These are phyloP conservation scores for Synaphobranchus kaupii DNA, from an alignment of 2,797 vertebrate genomes.

Conservation along the genomic window DNA sequence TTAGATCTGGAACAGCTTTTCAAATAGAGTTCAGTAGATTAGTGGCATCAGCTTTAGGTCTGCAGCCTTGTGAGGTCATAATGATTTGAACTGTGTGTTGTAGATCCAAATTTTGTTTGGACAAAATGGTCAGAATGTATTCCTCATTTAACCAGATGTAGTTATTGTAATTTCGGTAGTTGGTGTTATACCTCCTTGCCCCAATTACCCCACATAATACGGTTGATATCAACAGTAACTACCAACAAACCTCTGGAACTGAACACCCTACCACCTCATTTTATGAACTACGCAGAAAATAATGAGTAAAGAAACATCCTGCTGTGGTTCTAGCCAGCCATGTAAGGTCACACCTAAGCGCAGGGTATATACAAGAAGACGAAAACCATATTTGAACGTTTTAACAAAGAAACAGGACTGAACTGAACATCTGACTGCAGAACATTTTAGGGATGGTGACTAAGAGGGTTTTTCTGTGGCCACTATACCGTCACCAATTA, in stretches of 20 bases:
- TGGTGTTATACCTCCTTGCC: background rate
- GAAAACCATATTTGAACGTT: too few species aligned
- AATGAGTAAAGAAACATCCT: too few species aligned
- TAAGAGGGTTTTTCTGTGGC: too few species aligned
- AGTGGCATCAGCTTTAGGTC: background rate
- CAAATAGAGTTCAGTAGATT: too few species aligned
- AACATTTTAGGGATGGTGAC: background rate
- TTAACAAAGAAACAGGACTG: too few species aligned
- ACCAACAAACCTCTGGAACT: background rate
- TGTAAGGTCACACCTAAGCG: too few species aligned
- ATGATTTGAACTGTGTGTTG: background rate
- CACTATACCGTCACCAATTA: too few species aligned
- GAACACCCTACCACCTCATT: background rate
- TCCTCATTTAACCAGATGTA: background rate
- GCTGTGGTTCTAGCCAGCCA: background rate
- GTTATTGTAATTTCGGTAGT: background rate
- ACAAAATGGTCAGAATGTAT: background rate
- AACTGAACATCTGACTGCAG: background rate
- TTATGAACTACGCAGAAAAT: background rate
- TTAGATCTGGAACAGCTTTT: too few species aligned
- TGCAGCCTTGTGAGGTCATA: background rate
- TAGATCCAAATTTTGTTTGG: background rate
- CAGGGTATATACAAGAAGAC: too few species aligned
- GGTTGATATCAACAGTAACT: background rate
- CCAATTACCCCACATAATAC: background rate